Percentiles rank a stretch among this genome's conserved stretches.
phyloP scores from a whole-genome alignment of 2,797 vertebrate species.

The Sylvilagus floridanus region DNA sequence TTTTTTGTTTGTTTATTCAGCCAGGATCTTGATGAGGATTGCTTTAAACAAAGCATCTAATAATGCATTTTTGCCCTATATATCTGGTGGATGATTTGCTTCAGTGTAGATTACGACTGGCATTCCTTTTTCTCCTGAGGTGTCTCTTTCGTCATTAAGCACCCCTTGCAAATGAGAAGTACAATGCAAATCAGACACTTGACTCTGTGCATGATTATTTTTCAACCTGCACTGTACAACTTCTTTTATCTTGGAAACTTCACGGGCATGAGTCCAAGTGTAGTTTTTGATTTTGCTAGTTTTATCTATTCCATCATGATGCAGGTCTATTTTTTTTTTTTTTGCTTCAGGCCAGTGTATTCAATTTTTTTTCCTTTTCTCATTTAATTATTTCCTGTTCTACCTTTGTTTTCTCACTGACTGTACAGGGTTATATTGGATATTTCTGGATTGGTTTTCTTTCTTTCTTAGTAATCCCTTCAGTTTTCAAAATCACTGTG shows the following conservation, averaged over 20 bases:
- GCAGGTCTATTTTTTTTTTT: background rate
- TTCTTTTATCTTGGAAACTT: conserved; percentile 29
- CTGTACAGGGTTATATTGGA: background rate
- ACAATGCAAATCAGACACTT: background rate
- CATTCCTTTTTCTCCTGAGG: background rate
- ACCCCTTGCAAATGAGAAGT: background rate
- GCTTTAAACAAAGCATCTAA: background rate
- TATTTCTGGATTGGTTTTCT: background rate
- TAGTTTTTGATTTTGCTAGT: background rate
- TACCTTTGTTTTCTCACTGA: background rate
- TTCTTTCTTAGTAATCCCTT: background rate
- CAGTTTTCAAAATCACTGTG: background rate
- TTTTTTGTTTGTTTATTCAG: background rate
- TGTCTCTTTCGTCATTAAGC: background rate
- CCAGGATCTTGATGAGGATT: background rate
- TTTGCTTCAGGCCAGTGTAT: background rate
- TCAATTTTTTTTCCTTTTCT: background rate
- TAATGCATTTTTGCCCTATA: background rate
- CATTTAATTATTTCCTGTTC: background rate
- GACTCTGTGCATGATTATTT: background rate
- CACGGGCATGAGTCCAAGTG: background rate
- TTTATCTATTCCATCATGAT: background rate
- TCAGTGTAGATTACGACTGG: background rate
- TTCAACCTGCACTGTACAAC: background rate
- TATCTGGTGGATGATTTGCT: background rate